Conservation (phyloP, 1,140 invertebrate species). For the Microplitis demolitor region DNA sequence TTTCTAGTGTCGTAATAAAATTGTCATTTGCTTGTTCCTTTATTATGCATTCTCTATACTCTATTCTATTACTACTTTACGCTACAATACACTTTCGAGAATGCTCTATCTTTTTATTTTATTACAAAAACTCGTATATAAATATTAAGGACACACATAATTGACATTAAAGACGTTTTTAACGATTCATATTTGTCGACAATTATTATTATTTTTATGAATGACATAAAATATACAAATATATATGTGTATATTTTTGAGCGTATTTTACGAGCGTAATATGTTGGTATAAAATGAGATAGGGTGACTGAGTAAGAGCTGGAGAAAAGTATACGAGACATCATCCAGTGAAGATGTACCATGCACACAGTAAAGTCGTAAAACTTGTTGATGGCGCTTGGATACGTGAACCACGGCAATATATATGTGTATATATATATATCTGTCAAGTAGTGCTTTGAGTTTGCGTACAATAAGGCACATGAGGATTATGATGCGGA, state of each 20-base stretch:
- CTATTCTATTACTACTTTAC: too few relatives aligned
- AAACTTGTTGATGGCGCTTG: conserved; percentile 26
- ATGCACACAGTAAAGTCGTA: conserved; percentile 8
- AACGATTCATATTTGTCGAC: not conserved
- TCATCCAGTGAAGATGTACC: not conserved
- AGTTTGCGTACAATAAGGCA: conserved; percentile 15
- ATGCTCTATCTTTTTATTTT: too few relatives aligned
- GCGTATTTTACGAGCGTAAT: not conserved
- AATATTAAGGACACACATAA: not conserved
- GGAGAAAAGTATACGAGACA: conserved; percentile 4
- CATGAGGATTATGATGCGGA: conserved; percentile 21
- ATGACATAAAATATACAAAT: not conserved
- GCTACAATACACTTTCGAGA: too few relatives aligned
- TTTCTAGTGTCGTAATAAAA: too few relatives aligned
- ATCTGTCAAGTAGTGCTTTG: too few relatives aligned
- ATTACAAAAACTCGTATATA: too few relatives aligned
- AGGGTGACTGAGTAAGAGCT: conserved; percentile 9
- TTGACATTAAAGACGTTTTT: not conserved
- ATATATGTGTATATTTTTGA: not conserved
- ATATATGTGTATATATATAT: too few relatives aligned
- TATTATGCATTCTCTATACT: too few relatives aligned
- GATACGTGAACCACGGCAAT: not conserved
- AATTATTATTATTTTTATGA: conserved; percentile 10
- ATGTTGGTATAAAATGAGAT: too few relatives aligned
- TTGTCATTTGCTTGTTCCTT: too few relatives aligned